Evolutionary conservation across 2,888 invertebrate genomes (phyloP).

Genomic region (Athalia cordata): DNA sequence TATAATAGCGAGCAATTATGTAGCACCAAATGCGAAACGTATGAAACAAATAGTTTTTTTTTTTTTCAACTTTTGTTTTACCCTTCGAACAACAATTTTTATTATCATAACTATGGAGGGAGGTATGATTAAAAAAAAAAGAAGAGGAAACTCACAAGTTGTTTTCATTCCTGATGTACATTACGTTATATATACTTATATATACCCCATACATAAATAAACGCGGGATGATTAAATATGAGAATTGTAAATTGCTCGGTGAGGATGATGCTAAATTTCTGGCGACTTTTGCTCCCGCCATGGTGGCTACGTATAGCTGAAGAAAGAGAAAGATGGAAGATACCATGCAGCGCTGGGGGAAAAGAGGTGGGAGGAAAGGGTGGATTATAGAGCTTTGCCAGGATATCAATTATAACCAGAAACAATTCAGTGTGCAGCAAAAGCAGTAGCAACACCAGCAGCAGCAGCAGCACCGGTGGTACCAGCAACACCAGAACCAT

Average conservation of each 20-base stretch:
- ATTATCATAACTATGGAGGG: too few relatives aligned
- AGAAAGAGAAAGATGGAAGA: not conserved
- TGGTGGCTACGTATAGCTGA: not conserved
- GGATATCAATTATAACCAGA: slow-evolving; percentile 74
- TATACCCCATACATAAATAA: too few relatives aligned
- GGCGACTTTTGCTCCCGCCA: slow-evolving; percentile 7
- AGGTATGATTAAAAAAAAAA: too few relatives aligned
- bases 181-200: too few relatives aligned
- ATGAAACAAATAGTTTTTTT: too few relatives aligned
- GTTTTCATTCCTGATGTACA: too few relatives aligned
- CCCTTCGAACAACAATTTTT: too few relatives aligned
- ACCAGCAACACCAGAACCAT: slow-evolving; percentile 42
- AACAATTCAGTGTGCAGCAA: slow-evolving; percentile 71
- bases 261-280: slow-evolving; percentile 20
- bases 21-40: not conserved
- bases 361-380: slow-evolving; percentile 47
- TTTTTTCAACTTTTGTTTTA: too few relatives aligned
- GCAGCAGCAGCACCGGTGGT: too few relatives aligned
- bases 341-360: not conserved
- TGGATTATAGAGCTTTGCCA: slow-evolving; percentile 73
- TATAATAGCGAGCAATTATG: not conserved
- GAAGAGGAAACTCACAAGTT: too few relatives aligned
- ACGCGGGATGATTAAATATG: not conserved
- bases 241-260: slow-evolving; percentile 5
- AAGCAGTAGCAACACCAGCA: too few relatives aligned